Evolutionary conservation across 2,888 invertebrate genomes (phyloP), one percentile per base, ranked within the genome.

Genomic region (Coenonympha arcania): DNA sequence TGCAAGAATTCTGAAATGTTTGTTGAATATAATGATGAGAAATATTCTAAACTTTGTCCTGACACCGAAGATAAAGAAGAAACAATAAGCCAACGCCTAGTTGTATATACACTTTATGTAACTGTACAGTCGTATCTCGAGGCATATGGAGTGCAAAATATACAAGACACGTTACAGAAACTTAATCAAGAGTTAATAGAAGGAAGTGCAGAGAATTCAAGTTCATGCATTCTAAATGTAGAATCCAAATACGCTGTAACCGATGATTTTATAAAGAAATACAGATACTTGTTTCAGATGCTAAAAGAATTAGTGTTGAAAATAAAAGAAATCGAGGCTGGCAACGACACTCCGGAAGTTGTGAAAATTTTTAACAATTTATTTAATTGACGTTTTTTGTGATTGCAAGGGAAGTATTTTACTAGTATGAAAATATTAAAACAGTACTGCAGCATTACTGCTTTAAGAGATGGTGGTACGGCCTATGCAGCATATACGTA

Each of bases 111-210:
- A 16, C 53, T 85, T n/a, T 83, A 72, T 48, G 62, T 73, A 16
- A 70, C 76, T 20, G 57, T 83, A 30, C 69, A 77, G 48, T 77
- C 82, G n/a, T 77, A 72, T 59, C 64, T 85, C 54, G 74, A 84
- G 56, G 63, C 77, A 3, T 82, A 73, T 52, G 78, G 65, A 65
- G 62, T 85, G 4, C 66, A 69, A 52, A 50, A 61, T 49, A 65
- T 82, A 31, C 71, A 77, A 61, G 71, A 78, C 48, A 76, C 67
- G 33, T 67, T 80, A 54, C 69, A 71, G 28, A 54, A 52, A 26
- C 57, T 79, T 40, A 83, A 80, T 65, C 64, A 75, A 54, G 67
- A 55, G 49, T 11, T 13, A 52, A 34, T 49, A 36, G 11, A 43
- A 52, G 30, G 8, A 11, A 11, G 15, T 36, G 41, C 33, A 30